phyloP scores from a whole-genome alignment of 1,140 invertebrate genomes.

The Drosophila nigrodunni region DNA sequence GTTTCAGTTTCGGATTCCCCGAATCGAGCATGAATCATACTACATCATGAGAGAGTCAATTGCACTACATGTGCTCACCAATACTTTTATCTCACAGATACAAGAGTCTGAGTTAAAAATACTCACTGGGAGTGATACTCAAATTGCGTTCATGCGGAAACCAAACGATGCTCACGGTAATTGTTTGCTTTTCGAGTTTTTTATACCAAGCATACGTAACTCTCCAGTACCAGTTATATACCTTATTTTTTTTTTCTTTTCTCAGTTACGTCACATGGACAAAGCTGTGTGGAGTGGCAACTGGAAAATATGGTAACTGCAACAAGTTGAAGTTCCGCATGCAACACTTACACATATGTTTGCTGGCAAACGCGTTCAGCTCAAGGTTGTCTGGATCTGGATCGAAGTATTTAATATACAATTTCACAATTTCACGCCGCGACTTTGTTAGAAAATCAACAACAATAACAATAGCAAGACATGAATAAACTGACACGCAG shows the following conservation, averaged over 20 bases:
- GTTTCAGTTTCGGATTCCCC: conserved; percentile 75
- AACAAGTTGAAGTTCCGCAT: conserved; percentile 62
- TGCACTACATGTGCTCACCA: conserved; percentile 34
- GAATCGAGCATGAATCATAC: conserved; percentile 65
- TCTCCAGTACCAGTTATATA: conserved; percentile 39
- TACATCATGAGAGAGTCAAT: conserved; percentile 21
- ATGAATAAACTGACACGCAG: conserved; percentile 5
- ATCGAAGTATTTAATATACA: conserved; percentile 32
- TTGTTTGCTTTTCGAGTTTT: conserved; percentile 49
- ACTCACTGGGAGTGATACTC: conserved; percentile 15
- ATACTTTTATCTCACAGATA: conserved; percentile 25
- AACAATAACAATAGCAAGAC: conserved; percentile 25
- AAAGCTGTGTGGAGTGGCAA: conserved; percentile 13
- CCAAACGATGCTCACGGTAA: conserved; percentile 13
- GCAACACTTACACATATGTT: conserved; percentile 28
- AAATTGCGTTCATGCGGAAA: conserved; percentile 58
- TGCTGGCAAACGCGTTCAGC: conserved; percentile 16
- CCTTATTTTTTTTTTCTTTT: conserved; percentile 10
- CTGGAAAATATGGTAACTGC: conserved; percentile 22
- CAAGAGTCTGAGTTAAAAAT: background rate
- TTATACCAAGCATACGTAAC: conserved; percentile 51
- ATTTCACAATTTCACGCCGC: conserved; percentile 61
- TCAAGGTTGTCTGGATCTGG: conserved; percentile 61
- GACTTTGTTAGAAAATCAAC: conserved; percentile 31
- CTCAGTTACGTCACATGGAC: conserved; percentile 60